phyloP scores from a whole-genome alignment of 2,888 invertebrate species.

The Meta bourneti region DNA sequence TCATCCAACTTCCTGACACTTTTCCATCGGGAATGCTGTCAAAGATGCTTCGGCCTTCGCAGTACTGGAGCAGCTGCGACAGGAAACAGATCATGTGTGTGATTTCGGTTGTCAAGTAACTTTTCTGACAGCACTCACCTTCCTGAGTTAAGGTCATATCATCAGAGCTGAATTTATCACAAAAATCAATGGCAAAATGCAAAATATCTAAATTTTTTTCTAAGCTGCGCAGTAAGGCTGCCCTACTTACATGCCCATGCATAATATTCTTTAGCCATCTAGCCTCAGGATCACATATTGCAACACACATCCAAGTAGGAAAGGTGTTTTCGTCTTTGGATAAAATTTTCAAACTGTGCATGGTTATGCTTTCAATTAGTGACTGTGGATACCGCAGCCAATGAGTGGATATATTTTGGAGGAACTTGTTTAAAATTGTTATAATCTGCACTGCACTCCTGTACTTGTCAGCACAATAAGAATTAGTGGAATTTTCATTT shows the following conservation, averaged over 20 bases:
- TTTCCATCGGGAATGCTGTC: neutral
- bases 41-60: constrained; percentile 45
- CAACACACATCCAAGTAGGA: constrained; percentile 60
- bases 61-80: constrained; percentile 53
- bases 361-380: constrained; percentile 61
- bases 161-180: constrained; percentile 33
- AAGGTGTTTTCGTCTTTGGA: constrained; percentile 1
- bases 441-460: constrained; percentile 38
- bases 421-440: constrained; percentile 62
- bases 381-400: constrained; percentile 71
- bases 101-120: constrained; percentile 34
- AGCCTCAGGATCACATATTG: constrained; percentile 54
- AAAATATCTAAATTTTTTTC: constrained; percentile 37
- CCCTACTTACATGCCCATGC: constrained; percentile 65
- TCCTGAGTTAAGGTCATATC: neutral
- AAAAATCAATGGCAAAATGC: constrained; percentile 24
- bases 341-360: constrained; percentile 51
- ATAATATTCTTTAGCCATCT: constrained; percentile 65
- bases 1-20: constrained; percentile 21
- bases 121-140: constrained; percentile 47
- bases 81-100: constrained; percentile 63
- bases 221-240: constrained; percentile 45
- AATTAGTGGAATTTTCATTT: neutral
- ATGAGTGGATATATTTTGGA: constrained; percentile 61
- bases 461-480: neutral